Conservation (phyloP, 2,797 vertebrate species). For the Scolopax bukidnonensis region DNA sequence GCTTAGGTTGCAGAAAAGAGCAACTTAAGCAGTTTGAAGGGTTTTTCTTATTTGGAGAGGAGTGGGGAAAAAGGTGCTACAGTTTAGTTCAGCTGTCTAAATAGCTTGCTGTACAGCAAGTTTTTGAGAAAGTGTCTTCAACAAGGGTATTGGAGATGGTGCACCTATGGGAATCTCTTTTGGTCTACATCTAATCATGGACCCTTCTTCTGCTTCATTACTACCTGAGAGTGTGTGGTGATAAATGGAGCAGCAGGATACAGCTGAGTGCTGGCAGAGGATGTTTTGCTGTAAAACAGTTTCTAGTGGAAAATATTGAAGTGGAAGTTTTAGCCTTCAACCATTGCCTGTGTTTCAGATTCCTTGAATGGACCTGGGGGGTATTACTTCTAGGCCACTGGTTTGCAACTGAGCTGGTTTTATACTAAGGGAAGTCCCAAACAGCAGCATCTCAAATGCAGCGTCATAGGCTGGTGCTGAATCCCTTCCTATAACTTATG, state of each 20-base stretch:
- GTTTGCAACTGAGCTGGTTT: background rate
- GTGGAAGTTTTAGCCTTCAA: background rate
- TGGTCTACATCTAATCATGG: background rate
- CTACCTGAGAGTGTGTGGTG: background rate
- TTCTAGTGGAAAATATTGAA: background rate
- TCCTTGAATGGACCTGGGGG: background rate
- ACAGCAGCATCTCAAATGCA: background rate
- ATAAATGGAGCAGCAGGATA: background rate
- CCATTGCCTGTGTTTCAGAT: background rate
- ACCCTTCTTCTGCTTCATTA: background rate
- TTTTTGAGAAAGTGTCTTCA: background rate
- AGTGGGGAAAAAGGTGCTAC: background rate
- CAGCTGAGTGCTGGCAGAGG: background rate
- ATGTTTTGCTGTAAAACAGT: background rate
- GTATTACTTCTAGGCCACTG: background rate
- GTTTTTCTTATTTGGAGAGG: background rate
- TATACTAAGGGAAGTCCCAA: background rate
- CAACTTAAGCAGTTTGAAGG: too few species aligned
- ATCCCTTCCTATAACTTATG: background rate
- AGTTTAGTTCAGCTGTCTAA: background rate
- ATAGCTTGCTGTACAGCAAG: background rate
- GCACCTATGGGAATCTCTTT: background rate
- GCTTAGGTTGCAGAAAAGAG: too few species aligned
- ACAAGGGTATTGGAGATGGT: background rate
- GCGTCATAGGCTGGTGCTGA: background rate